Base-by-base conservation (phyloP, 2,888 invertebrate genomes). In the Chrysolina oricalcia region DNA sequence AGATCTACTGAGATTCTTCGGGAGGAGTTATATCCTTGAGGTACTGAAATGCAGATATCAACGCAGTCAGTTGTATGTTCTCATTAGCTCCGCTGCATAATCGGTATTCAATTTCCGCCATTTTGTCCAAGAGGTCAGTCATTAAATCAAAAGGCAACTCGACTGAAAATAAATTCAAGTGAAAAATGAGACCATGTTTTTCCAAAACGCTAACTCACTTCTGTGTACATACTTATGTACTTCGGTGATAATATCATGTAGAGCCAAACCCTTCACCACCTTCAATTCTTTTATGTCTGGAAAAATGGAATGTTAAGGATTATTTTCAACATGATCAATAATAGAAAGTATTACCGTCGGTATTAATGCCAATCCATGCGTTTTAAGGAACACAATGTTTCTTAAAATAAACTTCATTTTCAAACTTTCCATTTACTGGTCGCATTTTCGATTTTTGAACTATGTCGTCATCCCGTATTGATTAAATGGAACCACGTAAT, bases 191-290 rank as follows among this genome's bases (percentile, higher is more conserved):
- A 15, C 46, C 48, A 65, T 63, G 48, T 41, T 64, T 50, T 65
- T 4, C 21, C 21, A 15, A 19, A 43, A 15, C 21, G 13, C 46
- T 63, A 59, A 91, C 93, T 90, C 91, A 98, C 98, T 93, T 92
- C 95, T 93, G 89, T 97, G 96, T 65, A 98, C 92, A 84, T 94
- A 94, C 74, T 82, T 84, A 88, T 98, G 98, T 15, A 99, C 90
- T 89, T 98, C 98, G 0, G 97, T 95, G 65, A 99, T 88, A 82
- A 99, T 97, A 87, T 99, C 99, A 79, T 94, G 93, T 35, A 99
- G 90, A 0, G 99, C 98, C 75, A 98, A 90, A 4, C 99, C 99
- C 90, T 98, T 98, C 0, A 92, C 90, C 56, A 94, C 92, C 89
- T 98, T 97, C 63, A 98, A 91, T 87, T 93, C 93, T 91, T 96